phyloP scores from a whole-genome alignment of 1,140 invertebrate species.

The Ceratoteleas bidentatus region DNA sequence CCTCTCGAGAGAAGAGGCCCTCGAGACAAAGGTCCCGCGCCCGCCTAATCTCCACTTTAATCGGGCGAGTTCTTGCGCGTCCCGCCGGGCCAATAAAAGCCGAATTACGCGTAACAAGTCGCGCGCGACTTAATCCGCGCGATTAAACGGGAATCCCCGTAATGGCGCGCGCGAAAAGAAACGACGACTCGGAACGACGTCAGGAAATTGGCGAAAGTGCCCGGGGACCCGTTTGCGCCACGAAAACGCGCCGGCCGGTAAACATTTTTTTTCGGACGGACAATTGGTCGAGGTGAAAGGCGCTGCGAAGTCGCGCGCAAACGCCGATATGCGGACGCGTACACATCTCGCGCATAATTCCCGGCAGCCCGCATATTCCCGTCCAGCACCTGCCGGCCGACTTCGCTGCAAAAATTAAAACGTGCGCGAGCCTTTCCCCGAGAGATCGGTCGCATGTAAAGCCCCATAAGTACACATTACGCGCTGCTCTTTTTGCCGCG shows the following conservation, averaged over 20 bases:
- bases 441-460: conserved; percentile 44
- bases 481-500: too few relatives aligned
- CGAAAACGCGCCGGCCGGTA: conserved; percentile 12
- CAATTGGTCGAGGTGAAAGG: conserved; percentile 53
- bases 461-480: conserved; percentile 51
- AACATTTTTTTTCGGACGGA: conserved; percentile 18
- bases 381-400: conserved; percentile 58
- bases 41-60: conserved; percentile 38
- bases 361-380: conserved; percentile 55
- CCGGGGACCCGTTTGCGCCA: too few relatives aligned
- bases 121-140: conserved; percentile 34
- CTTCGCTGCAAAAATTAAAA: conserved; percentile 54
- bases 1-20: conserved; percentile 33
- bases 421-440: conserved; percentile 48
- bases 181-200: too few relatives aligned
- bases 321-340: conserved; percentile 44
- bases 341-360: conserved; percentile 59
- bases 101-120: conserved; percentile 44
- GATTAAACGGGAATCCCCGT: conserved; percentile 36
- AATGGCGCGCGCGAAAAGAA: conserved; percentile 19
- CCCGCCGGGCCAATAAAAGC: conserved; percentile 35
- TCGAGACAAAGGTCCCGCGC: conserved; percentile 47
- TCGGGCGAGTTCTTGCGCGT: conserved; percentile 22
- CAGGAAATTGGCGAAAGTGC: too few relatives aligned
- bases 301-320: conserved; percentile 48